Percentiles rank a stretch among this genome's conserved stretches.
Evolutionary conservation across 2,888 invertebrate species (phyloP).

Genomic region (Parelbella ahira): DNA sequence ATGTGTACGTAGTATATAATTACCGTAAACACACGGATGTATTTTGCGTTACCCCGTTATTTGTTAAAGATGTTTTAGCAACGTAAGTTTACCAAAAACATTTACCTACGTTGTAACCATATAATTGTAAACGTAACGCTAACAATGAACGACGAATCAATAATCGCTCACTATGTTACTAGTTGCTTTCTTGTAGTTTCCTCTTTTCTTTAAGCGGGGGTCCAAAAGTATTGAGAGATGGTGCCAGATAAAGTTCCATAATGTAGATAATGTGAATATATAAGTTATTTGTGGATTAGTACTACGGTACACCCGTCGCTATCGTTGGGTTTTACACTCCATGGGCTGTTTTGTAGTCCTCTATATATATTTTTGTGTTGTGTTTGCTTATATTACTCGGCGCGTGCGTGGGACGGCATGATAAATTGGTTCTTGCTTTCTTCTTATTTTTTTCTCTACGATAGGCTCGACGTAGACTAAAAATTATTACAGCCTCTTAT

Average conservation of each 20-base stretch:
- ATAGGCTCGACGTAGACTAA: conserved; percentile 65
- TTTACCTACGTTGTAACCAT: too few relatives aligned
- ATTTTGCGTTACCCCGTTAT: conserved; percentile 14
- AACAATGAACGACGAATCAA: conserved; percentile 62
- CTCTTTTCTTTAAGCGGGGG: conserved; percentile 52
- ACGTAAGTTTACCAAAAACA: conserved; percentile 2
- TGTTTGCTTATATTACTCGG: conserved; percentile 66
- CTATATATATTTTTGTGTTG: conserved; percentile 61
- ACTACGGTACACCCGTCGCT: conserved; percentile 60
- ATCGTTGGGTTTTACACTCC: conserved; percentile 79
- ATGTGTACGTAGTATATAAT: conserved; percentile 7
- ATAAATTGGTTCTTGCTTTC: conserved; percentile 72
- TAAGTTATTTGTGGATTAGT: conserved; percentile 73
- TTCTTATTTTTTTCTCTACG: conserved; percentile 56
- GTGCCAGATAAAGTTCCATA: conserved; percentile 75
- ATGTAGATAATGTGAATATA: conserved; percentile 80
- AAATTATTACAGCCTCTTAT: conserved; percentile 58
- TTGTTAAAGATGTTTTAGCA: not conserved
- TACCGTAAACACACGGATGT: conserved; percentile 10
- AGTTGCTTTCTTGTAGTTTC: conserved; percentile 41
- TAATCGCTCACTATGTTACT: conserved; percentile 39
- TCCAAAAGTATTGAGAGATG: conserved; percentile 55
- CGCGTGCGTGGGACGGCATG: conserved; percentile 73
- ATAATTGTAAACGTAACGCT: too few relatives aligned
- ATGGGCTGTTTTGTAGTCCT: conserved; percentile 59